These are phyloP conservation scores for Rhynchotus rufescens DNA, from an alignment of 2,797 vertebrate genomes.

Conservation along the genomic window DNA sequence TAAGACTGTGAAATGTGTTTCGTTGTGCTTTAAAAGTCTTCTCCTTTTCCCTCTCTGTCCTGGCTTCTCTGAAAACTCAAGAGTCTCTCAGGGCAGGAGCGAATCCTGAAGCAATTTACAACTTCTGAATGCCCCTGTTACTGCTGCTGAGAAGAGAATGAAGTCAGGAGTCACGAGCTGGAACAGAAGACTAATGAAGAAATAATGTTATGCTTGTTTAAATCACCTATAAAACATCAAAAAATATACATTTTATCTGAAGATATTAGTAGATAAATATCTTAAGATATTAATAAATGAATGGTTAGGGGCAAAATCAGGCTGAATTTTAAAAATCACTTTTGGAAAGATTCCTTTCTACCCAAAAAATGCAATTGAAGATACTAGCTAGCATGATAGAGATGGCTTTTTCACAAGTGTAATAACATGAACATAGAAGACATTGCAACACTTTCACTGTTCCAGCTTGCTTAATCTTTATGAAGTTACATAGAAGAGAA, in stretches of 20 bases:
- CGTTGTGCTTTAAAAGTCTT: not conserved
- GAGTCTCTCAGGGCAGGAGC: not conserved
- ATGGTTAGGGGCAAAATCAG: slow-evolving; percentile 12
- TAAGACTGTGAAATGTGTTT: not conserved
- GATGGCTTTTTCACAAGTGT: not conserved
- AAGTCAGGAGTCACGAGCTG: not conserved
- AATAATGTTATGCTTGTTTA: not conserved
- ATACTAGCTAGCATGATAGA: not conserved
- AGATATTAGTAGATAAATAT: not conserved
- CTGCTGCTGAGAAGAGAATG: not conserved
- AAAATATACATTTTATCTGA: not conserved
- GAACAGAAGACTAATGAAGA: not conserved
- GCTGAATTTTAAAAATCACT: not conserved
- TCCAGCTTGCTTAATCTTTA: not conserved
- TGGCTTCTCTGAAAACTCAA: not conserved
- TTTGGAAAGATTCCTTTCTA: not conserved
- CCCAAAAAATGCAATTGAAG: not conserved
- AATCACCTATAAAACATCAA: not conserved
- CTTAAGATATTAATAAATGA: not conserved
- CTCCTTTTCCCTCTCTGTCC: not conserved
- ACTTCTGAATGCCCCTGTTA: not conserved
- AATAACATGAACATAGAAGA: not conserved
- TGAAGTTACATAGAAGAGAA: not conserved
- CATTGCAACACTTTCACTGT: not conserved
- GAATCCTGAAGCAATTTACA: not conserved